Conservation (phyloP, 2,888 invertebrate species). For the Pammene fasciana region DNA sequence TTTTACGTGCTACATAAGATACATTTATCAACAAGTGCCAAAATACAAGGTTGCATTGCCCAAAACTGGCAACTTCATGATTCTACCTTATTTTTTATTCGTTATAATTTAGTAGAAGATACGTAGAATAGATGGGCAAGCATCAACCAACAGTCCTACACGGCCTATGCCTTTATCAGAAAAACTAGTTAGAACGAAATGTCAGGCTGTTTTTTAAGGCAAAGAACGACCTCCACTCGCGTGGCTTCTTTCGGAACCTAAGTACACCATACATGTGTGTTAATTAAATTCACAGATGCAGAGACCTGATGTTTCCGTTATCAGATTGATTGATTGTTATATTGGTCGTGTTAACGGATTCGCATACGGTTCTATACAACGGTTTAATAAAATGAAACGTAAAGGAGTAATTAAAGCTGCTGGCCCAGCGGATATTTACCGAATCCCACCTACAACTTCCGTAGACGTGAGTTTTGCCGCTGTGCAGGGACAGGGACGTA, state of each 20-base stretch:
- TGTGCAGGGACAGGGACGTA: no score
- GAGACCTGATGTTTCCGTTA: conserved; percentile 64
- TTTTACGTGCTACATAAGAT: no score
- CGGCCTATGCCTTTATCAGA: no score
- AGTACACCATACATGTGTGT: not conserved
- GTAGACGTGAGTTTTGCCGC: conserved; percentile 60
- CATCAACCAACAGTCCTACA: no score
- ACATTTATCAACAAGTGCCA: no score
- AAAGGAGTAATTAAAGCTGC: conserved; percentile 82
- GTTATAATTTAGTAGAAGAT: no score
- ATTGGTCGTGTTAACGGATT: conserved; percentile 81
- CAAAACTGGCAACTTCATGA: no score
- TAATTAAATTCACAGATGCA: conserved; percentile 49
- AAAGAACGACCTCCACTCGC: no score
- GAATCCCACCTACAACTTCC: conserved; percentile 72
- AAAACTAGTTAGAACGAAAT: no score
- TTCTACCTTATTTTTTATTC: no score
- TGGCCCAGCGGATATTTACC: conserved; percentile 79
- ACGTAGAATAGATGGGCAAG: no score
- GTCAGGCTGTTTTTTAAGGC: not conserved
- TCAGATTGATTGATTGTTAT: conserved; percentile 77
- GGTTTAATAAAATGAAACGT: conserved; percentile 76
- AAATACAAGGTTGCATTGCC: no score
- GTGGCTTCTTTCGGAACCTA: not conserved
- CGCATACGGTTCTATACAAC: conserved; percentile 77